Conservation (phyloP, 2,113 vertebrate genomes). For the Melospiza melodia region DNA sequence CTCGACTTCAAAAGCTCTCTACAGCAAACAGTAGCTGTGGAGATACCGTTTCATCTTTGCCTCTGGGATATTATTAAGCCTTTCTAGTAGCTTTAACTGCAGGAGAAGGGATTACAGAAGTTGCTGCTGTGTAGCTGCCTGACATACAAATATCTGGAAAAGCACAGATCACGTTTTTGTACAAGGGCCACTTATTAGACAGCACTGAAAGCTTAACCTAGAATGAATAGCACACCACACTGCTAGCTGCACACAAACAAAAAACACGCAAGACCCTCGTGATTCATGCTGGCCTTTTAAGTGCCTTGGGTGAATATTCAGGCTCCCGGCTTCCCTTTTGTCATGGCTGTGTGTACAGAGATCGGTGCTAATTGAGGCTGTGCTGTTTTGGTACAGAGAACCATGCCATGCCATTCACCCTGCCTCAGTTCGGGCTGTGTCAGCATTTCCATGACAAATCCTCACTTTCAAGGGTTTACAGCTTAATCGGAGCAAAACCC, state of each 20-base stretch:
- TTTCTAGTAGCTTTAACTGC: constrained; percentile 90
- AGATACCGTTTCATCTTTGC: constrained; percentile 96
- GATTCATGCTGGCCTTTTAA: constrained; percentile 65
- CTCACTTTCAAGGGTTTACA: constrained; percentile 45
- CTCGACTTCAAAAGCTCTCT: constrained; percentile 94
- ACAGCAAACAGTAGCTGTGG: constrained; percentile 93
- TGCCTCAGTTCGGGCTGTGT: background rate
- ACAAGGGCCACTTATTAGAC: constrained; percentile 73
- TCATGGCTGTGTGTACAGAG: constrained; percentile 17
- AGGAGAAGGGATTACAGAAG: constrained; percentile 87
- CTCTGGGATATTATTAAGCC: constrained; percentile 98
- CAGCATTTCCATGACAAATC: constrained; percentile 67
- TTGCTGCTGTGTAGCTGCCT: constrained; percentile 83
- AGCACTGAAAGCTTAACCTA: constrained; percentile 70
- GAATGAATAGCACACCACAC: constrained; percentile 65
- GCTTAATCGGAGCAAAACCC: constrained; percentile 42
- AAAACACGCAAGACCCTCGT: constrained; percentile 35
- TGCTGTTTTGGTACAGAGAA: background rate
- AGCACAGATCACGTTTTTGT: constrained; percentile 74
- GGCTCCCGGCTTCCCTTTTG: constrained; percentile 11
- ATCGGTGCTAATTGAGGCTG: background rate
- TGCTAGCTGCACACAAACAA: constrained; percentile 51
- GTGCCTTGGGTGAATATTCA: constrained; percentile 11
- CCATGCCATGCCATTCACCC: background rate
- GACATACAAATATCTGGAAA: constrained; percentile 80